These are phyloP conservation scores for Sitta europaea DNA, from an alignment of 2,113 vertebrate species.

Conservation along the genomic window DNA sequence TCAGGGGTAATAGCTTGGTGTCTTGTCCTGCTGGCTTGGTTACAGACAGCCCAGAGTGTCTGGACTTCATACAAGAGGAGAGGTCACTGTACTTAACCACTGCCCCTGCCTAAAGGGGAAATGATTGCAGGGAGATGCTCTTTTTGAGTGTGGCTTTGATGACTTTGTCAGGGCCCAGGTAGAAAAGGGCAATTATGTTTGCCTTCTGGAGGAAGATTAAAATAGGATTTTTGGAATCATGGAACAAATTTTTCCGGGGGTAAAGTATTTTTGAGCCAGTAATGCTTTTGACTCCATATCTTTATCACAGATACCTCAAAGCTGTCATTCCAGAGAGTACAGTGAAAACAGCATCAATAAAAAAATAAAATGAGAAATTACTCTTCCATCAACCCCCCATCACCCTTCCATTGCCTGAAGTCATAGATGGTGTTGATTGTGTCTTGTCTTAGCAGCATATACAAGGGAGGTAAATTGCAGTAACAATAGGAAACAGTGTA, in stretches of 20 bases:
- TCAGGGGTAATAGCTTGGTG: neutral
- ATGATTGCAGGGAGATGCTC: neutral
- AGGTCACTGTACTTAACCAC: neutral
- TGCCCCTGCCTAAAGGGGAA: neutral
- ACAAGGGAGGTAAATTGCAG: slow-evolving; percentile 37
- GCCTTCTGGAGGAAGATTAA: neutral
- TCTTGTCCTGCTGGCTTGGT: neutral
- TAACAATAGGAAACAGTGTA: slow-evolving; percentile 26
- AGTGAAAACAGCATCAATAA: slow-evolving; percentile 26
- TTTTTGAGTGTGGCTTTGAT: neutral
- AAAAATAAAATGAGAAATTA: slow-evolving; percentile 47
- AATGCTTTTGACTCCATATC: neutral
- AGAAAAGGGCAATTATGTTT: neutral
- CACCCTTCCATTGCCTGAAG: slow-evolving; percentile 20
- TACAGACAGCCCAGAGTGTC: neutral
- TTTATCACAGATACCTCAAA: slow-evolving; percentile 12
- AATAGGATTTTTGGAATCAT: neutral
- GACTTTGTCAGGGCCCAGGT: neutral
- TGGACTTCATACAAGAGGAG: neutral
- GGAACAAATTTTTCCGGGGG: neutral
- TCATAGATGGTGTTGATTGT: slow-evolving; percentile 42
- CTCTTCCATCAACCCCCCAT: slow-evolving; percentile 14
- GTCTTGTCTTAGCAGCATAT: slow-evolving; percentile 17
- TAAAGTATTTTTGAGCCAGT: neutral
- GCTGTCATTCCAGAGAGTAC: neutral